A percentile compares a stretch with the other conserved stretches of the same genome.
Conservation (phyloP, 2,797 vertebrate genomes). For the Poecilia velifera region DNA sequence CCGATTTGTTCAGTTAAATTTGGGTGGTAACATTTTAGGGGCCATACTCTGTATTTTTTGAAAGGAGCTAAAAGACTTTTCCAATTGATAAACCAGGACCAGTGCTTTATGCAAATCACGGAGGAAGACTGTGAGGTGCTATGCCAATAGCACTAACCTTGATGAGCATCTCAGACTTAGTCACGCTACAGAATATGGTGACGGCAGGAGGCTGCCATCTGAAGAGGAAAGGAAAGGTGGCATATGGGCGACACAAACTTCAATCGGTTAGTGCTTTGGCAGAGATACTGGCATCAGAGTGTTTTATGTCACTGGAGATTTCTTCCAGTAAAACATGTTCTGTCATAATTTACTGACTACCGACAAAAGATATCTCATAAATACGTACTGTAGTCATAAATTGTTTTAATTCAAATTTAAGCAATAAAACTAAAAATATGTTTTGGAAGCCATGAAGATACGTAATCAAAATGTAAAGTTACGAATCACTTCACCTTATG, state of each 20-base stretch:
- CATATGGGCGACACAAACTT: background rate
- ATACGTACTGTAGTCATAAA: too few relatives aligned
- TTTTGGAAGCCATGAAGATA: constrained; percentile 5
- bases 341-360: background rate
- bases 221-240: constrained; percentile 4
- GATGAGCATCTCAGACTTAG: constrained; percentile 1
- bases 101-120: background rate
- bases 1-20: too few relatives aligned
- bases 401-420: background rate
- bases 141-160: constrained; percentile 4
- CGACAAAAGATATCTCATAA: background rate
- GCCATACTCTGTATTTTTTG: background rate
- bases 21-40: too few relatives aligned
- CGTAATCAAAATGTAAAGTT: background rate
- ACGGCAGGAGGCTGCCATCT: constrained; percentile 2
- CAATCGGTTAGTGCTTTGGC: background rate
- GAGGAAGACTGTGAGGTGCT: background rate
- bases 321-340: background rate
- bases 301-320: background rate
- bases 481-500: constrained; percentile 8
- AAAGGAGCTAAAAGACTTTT: background rate
- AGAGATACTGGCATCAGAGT: background rate
- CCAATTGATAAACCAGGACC: background rate
- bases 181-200: constrained; percentile 2
- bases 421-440: background rate